Conservation (phyloP, 2,113 vertebrate species). For the Petroica traversi region DNA sequence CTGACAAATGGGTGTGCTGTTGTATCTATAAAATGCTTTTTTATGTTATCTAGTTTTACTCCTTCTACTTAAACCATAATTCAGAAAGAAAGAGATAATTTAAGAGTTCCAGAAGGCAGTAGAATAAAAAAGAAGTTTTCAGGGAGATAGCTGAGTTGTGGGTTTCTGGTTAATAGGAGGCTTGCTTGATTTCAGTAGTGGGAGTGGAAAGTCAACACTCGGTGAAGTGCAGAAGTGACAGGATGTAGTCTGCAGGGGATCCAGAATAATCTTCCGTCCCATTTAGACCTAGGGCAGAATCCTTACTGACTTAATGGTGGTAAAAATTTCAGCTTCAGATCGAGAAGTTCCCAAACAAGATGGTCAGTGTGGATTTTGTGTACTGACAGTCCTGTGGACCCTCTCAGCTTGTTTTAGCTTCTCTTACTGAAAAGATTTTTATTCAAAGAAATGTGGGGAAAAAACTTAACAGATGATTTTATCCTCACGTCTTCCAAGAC, state of each 20-base stretch:
- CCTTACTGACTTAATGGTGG: background rate
- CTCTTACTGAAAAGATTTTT: background rate
- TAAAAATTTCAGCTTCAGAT: background rate
- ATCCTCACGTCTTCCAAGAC: background rate
- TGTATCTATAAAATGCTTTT: background rate
- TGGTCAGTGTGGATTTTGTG: background rate
- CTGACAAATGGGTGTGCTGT: background rate
- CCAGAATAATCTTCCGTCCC: background rate
- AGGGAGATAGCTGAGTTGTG: background rate
- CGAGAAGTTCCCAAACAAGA: background rate
- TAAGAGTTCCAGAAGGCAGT: background rate
- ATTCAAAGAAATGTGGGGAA: background rate
- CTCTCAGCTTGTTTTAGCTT: background rate
- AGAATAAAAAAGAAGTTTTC: background rate
- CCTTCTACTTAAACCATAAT: background rate
- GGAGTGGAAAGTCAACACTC: background rate
- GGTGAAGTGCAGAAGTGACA: background rate
- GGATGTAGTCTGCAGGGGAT: background rate
- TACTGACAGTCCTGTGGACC: background rate
- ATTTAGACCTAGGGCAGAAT: background rate
- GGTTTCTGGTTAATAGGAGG: background rate
- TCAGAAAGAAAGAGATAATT: background rate
- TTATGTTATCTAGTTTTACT: background rate
- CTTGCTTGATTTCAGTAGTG: background rate
- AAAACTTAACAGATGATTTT: background rate